Percentiles rank a stretch among this genome's conserved stretches.
These are phyloP conservation scores for Leptinotarsa undecemlineata DNA, from an alignment of 1,140 invertebrate genomes.

Conservation along the genomic window DNA sequence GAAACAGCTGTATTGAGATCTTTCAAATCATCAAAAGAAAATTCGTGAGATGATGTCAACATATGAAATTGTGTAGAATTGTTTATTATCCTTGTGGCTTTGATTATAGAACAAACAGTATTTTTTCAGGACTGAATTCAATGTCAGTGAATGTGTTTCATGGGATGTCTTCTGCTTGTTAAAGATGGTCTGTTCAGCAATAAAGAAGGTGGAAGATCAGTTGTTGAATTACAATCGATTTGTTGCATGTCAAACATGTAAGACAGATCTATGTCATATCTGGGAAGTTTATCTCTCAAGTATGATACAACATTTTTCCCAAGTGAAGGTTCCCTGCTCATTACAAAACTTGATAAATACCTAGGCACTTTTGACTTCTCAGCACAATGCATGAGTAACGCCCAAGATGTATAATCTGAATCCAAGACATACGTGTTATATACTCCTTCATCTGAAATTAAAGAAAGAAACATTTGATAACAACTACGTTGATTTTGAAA, in stretches of 20 bases:
- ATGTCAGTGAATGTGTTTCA: constrained; percentile 49
- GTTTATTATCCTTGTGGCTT: no score
- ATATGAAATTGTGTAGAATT: no score
- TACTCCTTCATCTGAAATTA: constrained; percentile 76
- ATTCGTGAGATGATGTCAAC: no score
- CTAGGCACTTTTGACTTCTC: constrained; percentile 78
- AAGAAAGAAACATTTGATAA: background rate
- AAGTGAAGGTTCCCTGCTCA: constrained; percentile 67
- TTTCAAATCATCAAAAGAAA: no score
- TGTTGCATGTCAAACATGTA: constrained; percentile 83
- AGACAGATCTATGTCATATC: constrained; percentile 78
- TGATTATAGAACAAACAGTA: no score
- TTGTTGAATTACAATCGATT: constrained; percentile 60
- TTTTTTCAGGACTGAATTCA: background rate
- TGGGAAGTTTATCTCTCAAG: constrained; percentile 64
- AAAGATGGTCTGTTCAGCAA: constrained; percentile 38
- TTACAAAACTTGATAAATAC: constrained; percentile 81
- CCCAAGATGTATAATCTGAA: constrained; percentile 80
- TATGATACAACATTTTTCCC: constrained; percentile 63
- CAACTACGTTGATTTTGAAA: no score
- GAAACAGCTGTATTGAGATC: no score
- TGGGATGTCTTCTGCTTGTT: constrained; percentile 46
- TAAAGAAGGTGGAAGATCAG: constrained; percentile 42
- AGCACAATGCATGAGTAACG: constrained; percentile 80
- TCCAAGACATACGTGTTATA: constrained; percentile 87